Percentiles rank a stretch among this genome's conserved stretches.
Evolutionary conservation across 2,113 vertebrate genomes (phyloP).

Genomic region (Dendropsophus ebraccatus): DNA sequence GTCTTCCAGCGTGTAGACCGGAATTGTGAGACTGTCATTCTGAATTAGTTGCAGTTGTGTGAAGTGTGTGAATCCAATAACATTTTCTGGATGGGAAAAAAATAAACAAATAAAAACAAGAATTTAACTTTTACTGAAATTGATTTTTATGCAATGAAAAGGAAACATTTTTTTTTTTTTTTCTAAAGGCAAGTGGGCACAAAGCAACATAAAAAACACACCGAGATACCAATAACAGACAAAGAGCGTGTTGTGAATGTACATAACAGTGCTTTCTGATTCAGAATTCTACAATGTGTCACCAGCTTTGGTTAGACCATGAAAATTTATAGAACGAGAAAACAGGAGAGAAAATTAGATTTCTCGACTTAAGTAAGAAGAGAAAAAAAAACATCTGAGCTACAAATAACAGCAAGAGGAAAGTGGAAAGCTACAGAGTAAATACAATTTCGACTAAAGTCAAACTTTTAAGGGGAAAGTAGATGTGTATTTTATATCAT

Average conservation of each 20-base stretch:
- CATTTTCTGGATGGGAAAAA: constrained; percentile 15
- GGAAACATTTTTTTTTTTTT: neutral
- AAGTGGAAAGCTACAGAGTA: constrained; percentile 38
- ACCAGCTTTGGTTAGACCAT: constrained; percentile 51
- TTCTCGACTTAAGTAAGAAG: constrained; percentile 48
- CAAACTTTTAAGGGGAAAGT: neutral
- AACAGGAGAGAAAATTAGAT: constrained; percentile 57
- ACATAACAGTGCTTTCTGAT: constrained; percentile 17
- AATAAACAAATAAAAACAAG: too few species aligned
- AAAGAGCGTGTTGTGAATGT: constrained; percentile 10
- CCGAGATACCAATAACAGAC: neutral
- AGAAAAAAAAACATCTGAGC: constrained; percentile 48
- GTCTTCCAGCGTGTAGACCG: neutral
- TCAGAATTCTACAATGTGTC: constrained; percentile 46
- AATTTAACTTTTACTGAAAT: constrained; percentile 27
- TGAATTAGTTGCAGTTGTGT: constrained; percentile 48
- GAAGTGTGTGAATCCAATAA: constrained; percentile 28
- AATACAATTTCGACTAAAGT: neutral
- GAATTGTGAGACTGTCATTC: constrained; percentile 45
- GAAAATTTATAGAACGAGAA: constrained; percentile 58
- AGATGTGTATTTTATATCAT: neutral
- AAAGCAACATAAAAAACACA: constrained; percentile 33
- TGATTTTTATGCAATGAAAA: constrained; percentile 51
- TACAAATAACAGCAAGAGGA: constrained; percentile 47
- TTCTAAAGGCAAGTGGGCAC: neutral